Conservation (phyloP, 2,888 invertebrate species). For the Andrena chrysosceles region DNA sequence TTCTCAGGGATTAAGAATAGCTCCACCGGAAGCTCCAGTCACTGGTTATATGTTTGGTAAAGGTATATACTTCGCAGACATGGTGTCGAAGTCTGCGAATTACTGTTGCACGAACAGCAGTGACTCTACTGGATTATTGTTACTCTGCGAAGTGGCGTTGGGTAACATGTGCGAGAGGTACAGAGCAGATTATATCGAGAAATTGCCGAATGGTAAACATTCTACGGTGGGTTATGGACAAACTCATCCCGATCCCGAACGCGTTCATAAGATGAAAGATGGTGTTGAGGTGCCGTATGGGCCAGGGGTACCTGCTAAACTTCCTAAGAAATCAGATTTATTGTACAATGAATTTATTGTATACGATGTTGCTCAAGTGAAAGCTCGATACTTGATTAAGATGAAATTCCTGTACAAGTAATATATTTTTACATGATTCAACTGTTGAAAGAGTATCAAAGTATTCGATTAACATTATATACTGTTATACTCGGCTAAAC, state of each 20-base stretch:
- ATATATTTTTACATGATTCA: constrained; percentile 51
- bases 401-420: constrained; percentile 94
- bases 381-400: constrained; percentile 94
- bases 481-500: constrained; percentile 16
- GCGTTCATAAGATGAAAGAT: constrained; percentile 86
- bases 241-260: constrained; percentile 93
- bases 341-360: constrained; percentile 98
- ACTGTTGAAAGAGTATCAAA: background rate
- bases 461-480: constrained; percentile 6
- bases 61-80: constrained; percentile 96
- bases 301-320: constrained; percentile 85
- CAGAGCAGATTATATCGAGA: constrained; percentile 90
- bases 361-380: constrained; percentile 97
- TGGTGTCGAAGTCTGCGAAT: constrained; percentile 99
- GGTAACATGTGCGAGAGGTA: constrained; percentile 95
- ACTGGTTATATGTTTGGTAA: constrained; percentile 99
- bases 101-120: constrained; percentile 93
- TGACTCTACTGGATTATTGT: constrained; percentile 92
- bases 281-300: constrained; percentile 94
- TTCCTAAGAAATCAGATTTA: constrained; percentile 86
- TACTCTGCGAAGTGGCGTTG: constrained; percentile 98
- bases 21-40: constrained; percentile 98
- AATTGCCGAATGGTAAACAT: constrained; percentile 93
- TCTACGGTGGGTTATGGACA: constrained; percentile 95
- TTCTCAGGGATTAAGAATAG: constrained; percentile 96